Conservation (phyloP, 2,113 vertebrate species). For the Equus quagga region DNA sequence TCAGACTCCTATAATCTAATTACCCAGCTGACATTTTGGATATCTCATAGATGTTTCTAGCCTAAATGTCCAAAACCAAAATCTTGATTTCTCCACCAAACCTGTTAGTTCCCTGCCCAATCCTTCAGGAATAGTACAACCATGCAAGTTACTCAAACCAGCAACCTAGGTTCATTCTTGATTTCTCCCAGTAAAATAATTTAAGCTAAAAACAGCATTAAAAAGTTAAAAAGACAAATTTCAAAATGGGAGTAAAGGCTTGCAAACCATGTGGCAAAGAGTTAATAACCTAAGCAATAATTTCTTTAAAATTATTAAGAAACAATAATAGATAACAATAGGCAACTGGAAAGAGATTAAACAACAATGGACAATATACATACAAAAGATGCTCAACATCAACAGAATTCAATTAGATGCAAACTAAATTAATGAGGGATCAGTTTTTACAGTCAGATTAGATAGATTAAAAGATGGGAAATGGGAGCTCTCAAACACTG, state of each 20-base stretch:
- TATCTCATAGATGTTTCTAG: slow-evolving; percentile 3
- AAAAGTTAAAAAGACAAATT: not conserved
- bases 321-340: not conserved
- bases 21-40: not conserved
- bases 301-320: slow-evolving; percentile 45
- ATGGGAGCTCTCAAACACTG: not conserved
- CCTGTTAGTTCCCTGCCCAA: not conserved
- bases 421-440: not conserved
- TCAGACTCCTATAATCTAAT: slow-evolving; percentile 33
- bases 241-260: not conserved
- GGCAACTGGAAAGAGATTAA: not conserved
- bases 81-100: slow-evolving; percentile 20
- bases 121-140: not conserved
- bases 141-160: slow-evolving; percentile 10
- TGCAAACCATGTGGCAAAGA: not conserved
- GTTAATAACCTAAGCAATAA: not conserved
- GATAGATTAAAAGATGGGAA: not conserved
- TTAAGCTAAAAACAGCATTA: not conserved
- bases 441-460: not conserved
- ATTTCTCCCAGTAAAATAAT: slow-evolving; percentile 39
- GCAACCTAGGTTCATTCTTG: not conserved
- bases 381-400: not conserved
- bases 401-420: slow-evolving; percentile 9
- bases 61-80: not conserved
- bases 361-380: not conserved